Evolutionary conservation across 2,888 invertebrate genomes (phyloP).

Genomic region (Pseudanteris insignis): DNA sequence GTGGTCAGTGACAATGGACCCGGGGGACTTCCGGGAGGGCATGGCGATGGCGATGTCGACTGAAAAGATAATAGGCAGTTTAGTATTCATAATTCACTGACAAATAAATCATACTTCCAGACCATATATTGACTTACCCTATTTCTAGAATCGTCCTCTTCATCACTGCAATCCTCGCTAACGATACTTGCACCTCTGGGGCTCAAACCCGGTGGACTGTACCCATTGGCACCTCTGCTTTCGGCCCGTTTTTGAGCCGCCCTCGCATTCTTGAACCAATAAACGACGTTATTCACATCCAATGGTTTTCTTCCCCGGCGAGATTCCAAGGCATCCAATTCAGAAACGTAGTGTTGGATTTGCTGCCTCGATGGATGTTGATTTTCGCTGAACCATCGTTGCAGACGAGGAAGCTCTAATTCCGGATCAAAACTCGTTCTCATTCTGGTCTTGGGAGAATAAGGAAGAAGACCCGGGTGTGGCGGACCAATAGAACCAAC

Average conservation of each 20-base stretch:
- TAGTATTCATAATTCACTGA: no score
- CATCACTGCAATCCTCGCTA: conserved; percentile 65
- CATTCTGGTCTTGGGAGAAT: conserved; percentile 87
- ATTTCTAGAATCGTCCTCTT: conserved; percentile 69
- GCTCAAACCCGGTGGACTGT: conserved; percentile 64
- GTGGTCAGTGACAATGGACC: conserved; percentile 63
- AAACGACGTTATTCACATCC: conserved; percentile 95
- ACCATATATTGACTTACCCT: no score
- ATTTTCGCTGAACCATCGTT: conserved; percentile 96
- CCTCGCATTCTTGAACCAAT: conserved; percentile 97
- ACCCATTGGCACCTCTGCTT: conserved; percentile 66
- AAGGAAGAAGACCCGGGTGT: conserved; percentile 76
- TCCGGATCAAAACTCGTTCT: conserved; percentile 97
- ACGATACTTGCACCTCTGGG: conserved; percentile 65
- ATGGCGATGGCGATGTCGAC: conserved; percentile 63
- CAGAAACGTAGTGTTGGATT: conserved; percentile 94
- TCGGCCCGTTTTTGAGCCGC: conserved; percentile 95
- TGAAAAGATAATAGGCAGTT: conserved; percentile 36
- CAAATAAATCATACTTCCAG: no score
- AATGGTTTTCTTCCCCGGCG: conserved; percentile 91
- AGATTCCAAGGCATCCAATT: conserved; percentile 91
- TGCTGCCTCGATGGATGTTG: conserved; percentile 97
- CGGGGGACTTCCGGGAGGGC: conserved; percentile 61
- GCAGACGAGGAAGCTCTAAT: conserved; percentile 92
- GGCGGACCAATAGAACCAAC: conserved; percentile 68